A percentile compares a stretch with the other conserved stretches of the same genome.
Evolutionary conservation across 2,888 invertebrate species (phyloP).

Genomic region (Melanotus villosus): DNA sequence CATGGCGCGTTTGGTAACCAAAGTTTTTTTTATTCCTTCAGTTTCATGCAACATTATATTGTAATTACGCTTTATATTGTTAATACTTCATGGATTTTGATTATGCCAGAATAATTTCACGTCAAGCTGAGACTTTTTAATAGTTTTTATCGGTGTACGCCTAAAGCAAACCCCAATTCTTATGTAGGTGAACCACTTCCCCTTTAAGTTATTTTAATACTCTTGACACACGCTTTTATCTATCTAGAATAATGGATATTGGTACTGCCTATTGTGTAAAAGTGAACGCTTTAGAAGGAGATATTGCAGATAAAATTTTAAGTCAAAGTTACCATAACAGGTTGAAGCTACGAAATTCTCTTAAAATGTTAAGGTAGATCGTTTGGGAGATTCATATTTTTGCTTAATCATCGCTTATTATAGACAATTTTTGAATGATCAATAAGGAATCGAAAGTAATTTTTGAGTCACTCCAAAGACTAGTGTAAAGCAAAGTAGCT

Average conservation of each 20-base stretch:
- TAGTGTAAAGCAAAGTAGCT: too few species aligned
- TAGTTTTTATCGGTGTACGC: constrained; percentile 10
- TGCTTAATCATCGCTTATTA: too few species aligned
- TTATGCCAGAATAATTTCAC: constrained; percentile 61
- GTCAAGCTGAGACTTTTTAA: constrained; percentile 47
- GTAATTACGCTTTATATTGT: constrained; percentile 62
- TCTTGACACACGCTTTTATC: background rate
- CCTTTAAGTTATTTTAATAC: constrained; percentile 20
- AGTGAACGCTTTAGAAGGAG: too few species aligned
- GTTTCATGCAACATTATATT: constrained; percentile 63
- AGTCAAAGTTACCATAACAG: background rate
- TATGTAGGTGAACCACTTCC: constrained; percentile 33
- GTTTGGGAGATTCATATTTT: too few species aligned
- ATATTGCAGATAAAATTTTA: too few species aligned
- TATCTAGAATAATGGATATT: background rate
- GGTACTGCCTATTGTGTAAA: too few species aligned
- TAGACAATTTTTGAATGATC: too few species aligned
- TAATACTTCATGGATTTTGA: constrained; percentile 62
- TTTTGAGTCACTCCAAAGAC: too few species aligned
- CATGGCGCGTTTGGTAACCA: constrained; percentile 41
- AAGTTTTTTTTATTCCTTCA: constrained; percentile 54
- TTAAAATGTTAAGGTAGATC: too few species aligned
- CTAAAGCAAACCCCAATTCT: constrained; percentile 16
- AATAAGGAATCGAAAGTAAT: too few species aligned
- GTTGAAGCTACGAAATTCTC: background rate